These are phyloP conservation scores for Augiades crinisus DNA, from an alignment of 2,888 invertebrate genomes.

Conservation along the genomic window DNA sequence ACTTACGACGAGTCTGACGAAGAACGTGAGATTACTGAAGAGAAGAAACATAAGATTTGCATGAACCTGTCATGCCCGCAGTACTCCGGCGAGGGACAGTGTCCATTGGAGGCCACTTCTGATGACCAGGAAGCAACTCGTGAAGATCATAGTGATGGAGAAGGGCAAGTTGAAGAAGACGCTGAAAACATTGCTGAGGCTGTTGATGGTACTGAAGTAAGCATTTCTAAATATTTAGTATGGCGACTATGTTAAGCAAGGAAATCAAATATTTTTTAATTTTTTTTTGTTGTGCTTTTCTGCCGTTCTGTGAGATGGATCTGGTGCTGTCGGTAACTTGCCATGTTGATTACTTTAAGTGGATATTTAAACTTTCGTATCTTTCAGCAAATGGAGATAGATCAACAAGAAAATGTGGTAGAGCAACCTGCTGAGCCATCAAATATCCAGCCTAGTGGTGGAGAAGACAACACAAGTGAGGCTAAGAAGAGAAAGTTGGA, in stretches of 20 bases:
- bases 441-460: not conserved
- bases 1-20: constrained; percentile 48
- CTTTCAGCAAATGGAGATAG: too few relatives aligned
- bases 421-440: not conserved
- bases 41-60: constrained; percentile 57
- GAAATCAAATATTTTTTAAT: too few relatives aligned
- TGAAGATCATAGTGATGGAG: not conserved
- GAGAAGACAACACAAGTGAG: constrained; percentile 47
- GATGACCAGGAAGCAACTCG: not conserved
- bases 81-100: constrained; percentile 43
- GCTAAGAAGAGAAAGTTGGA: constrained; percentile 45
- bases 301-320: too few relatives aligned
- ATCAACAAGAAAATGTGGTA: too few relatives aligned
- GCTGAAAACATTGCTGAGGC: not conserved
- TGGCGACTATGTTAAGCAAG: too few relatives aligned
- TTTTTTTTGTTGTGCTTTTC: too few relatives aligned
- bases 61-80: constrained; percentile 58
- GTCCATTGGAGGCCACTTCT: constrained; percentile 45
- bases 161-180: not conserved
- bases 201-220: not conserved
- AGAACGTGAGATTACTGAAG: constrained; percentile 38
- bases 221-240: too few relatives aligned
- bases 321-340: too few relatives aligned
- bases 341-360: too few relatives aligned
- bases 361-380: too few relatives aligned